Conservation (phyloP, 1,140 invertebrate genomes). For the Zaprionus inermis region DNA sequence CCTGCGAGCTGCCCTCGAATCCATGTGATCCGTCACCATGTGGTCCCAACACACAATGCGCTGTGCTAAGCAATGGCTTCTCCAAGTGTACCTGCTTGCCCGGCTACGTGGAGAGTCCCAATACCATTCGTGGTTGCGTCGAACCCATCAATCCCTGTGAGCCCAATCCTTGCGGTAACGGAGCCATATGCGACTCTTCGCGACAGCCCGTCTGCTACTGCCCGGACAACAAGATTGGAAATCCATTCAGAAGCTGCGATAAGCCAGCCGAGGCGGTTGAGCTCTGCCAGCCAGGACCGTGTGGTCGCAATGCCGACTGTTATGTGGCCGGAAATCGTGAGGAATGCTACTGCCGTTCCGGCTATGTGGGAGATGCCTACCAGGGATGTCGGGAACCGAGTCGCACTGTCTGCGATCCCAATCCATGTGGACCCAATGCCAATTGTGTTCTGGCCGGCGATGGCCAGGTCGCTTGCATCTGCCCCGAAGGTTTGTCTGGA, state of each 20-base stretch:
- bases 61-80: constrained; percentile 91
- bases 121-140: constrained; percentile 93
- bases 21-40: constrained; percentile 94
- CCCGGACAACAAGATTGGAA: constrained; percentile 89
- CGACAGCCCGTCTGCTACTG: constrained; percentile 92
- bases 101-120: constrained; percentile 93
- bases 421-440: constrained; percentile 91
- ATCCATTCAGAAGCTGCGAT: constrained; percentile 90
- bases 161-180: constrained; percentile 91
- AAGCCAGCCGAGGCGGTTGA: constrained; percentile 86
- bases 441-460: constrained; percentile 88
- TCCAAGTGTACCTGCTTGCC: constrained; percentile 94
- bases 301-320: constrained; percentile 91
- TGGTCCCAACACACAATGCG: constrained; percentile 94
- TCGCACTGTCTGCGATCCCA: constrained; percentile 88
- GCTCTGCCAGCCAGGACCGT: constrained; percentile 90
- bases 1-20: constrained; percentile 86
- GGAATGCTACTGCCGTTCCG: constrained; percentile 91
- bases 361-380: constrained; percentile 91
- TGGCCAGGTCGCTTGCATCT: constrained; percentile 90
- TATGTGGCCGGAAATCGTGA: constrained; percentile 90
- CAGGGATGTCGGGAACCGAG: constrained; percentile 88
- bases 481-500: constrained; percentile 90
- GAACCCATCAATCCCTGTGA: constrained; percentile 91
- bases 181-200: constrained; percentile 91